Percentiles rank a stretch among this genome's conserved stretches.
Conservation (phyloP, 2,888 invertebrate genomes). For the Plagiodera versicolora region DNA sequence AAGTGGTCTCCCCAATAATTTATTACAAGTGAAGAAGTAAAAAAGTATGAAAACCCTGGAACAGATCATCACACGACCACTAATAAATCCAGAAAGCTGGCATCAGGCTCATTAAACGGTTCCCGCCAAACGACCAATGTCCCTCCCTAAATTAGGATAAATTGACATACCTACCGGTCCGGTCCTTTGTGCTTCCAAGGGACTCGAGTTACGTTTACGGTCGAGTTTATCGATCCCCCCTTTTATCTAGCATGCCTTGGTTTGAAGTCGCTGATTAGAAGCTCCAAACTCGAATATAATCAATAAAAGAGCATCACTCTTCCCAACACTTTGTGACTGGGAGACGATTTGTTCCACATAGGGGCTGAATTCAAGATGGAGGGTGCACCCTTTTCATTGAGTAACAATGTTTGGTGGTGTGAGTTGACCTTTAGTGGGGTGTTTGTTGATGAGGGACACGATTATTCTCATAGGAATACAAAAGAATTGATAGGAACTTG, state of each 20-base stretch:
- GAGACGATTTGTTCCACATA: too few species aligned
- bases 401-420: too few species aligned
- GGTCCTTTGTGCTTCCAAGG: neutral
- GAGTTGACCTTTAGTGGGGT: too few species aligned
- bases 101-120: neutral
- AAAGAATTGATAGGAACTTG: too few species aligned
- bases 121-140: neutral
- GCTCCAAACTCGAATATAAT: slow-evolving; percentile 19
- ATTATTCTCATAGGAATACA: too few species aligned
- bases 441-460: too few species aligned
- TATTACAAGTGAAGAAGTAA: too few species aligned
- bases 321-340: neutral
- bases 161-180: slow-evolving; percentile 19
- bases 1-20: too few species aligned
- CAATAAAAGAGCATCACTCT: slow-evolving; percentile 27
- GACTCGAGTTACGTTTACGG: slow-evolving; percentile 23
- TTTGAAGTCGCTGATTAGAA: slow-evolving; percentile 29
- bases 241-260: slow-evolving; percentile 30
- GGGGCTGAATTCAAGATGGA: too few species aligned
- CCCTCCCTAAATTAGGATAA: slow-evolving; percentile 23
- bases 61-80: neutral
- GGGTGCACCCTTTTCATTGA: too few species aligned
- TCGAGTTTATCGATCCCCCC: slow-evolving; percentile 29
- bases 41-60: too few species aligned
- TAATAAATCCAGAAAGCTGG: neutral